A percentile compares a stretch with the other conserved stretches of the same genome.
Evolutionary conservation across 2,113 vertebrate species (phyloP).

Genomic region (Oceanodroma tethys): DNA sequence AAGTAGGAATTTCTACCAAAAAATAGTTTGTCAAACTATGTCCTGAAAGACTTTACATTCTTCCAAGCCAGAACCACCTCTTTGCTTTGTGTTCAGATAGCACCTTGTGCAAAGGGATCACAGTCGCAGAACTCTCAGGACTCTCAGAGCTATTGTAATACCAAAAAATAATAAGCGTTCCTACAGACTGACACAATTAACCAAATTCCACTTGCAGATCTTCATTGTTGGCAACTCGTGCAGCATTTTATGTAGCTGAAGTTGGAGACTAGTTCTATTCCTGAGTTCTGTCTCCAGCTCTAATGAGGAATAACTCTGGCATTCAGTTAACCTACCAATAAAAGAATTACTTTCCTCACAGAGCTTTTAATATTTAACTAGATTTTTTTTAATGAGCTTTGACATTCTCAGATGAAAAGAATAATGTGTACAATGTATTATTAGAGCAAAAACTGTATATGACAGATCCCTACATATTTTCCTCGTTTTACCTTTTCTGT

Average conservation of each 20-base stretch:
- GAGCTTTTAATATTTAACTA: background rate
- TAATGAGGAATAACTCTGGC: slow-evolving; percentile 4
- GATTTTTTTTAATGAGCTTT: slow-evolving; percentile 25
- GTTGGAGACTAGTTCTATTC: background rate
- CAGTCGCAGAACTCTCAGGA: background rate
- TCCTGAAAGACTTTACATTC: background rate
- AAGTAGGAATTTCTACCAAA: background rate
- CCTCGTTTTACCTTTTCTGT: slow-evolving; percentile 24
- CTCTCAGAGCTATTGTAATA: background rate
- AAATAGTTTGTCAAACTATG: background rate
- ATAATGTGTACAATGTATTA: background rate
- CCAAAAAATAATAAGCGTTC: background rate
- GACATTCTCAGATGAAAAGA: slow-evolving; percentile 3
- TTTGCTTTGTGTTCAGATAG: background rate
- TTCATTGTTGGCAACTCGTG: slow-evolving; percentile 8
- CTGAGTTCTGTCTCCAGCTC: background rate
- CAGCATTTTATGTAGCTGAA: slow-evolving; percentile 22
- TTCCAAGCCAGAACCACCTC: background rate
- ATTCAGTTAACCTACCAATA: slow-evolving; percentile 17
- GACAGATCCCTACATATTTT: background rate
- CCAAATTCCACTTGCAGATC: slow-evolving; percentile 41
- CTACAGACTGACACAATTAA: slow-evolving; percentile 42
- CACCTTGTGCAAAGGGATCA: background rate
- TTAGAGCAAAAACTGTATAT: background rate
- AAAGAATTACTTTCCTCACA: background rate